phyloP scores from a whole-genome alignment of 2,888 invertebrate genomes.

The Acanthosepion lycidas region DNA sequence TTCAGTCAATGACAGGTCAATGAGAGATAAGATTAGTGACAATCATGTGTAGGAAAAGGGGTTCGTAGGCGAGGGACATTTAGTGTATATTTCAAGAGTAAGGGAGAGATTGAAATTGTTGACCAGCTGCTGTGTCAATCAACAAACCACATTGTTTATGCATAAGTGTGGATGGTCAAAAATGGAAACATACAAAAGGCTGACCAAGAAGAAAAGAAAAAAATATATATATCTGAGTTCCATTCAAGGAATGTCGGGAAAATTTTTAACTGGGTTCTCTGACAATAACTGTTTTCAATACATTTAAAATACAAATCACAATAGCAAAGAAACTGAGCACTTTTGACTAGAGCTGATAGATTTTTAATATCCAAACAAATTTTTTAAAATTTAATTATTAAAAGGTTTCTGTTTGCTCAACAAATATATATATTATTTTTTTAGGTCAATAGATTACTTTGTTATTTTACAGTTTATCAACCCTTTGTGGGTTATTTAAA shows the following conservation, averaged over 20 bases:
- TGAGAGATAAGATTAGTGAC: neutral
- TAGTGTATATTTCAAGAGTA: neutral
- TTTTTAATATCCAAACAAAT: no score
- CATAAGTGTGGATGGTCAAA: neutral
- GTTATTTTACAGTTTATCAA: no score
- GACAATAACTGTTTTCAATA: no score
- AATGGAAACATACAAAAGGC: neutral
- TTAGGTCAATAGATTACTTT: no score
- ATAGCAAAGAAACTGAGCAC: no score
- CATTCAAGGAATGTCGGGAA: neutral
- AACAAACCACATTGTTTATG: neutral
- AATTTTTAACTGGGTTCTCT: no score
- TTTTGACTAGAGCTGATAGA: no score
- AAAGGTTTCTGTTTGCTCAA: no score
- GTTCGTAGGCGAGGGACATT: neutral
- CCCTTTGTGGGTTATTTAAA: no score
- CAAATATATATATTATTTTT: no score
- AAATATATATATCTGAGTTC: neutral
- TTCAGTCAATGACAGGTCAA: neutral
- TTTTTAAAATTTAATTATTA: no score
- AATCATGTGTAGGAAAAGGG: neutral
- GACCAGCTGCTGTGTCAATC: conserved; percentile 33
- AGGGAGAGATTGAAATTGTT: neutral
- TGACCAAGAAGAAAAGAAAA: neutral
- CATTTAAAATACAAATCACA: no score